Conservation (phyloP, 37 sponge, comb jelly and placozoan species). For the Dysidea cf. avara region DNA sequence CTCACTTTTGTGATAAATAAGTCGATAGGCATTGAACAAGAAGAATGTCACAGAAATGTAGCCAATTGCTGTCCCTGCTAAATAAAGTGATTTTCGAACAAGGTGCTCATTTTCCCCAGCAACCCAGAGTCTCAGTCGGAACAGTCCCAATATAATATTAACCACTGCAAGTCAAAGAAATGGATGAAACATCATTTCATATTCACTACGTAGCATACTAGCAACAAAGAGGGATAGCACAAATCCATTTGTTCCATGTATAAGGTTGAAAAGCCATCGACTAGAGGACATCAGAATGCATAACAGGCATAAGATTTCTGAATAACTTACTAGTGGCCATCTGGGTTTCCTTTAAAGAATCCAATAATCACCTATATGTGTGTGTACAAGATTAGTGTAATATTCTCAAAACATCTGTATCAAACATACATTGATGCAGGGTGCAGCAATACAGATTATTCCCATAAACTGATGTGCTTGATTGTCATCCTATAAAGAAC, state of each 20-base stretch:
- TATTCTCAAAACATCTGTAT: neutral
- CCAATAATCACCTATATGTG: constrained; percentile 18
- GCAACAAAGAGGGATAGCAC: constrained; percentile 12
- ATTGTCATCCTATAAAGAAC: constrained; percentile 19
- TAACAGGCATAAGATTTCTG: neutral
- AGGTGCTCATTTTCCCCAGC: neutral
- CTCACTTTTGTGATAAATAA: constrained; percentile 24
- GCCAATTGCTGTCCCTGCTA: constrained; percentile 10
- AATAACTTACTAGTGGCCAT: constrained; percentile 20
- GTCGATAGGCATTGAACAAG: constrained; percentile 13
- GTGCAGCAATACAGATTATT: constrained; percentile 28
- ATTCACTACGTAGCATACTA: neutral
- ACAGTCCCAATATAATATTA: constrained; percentile 12
- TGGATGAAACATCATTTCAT: neutral
- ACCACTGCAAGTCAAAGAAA: neutral
- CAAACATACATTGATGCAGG: constrained; percentile 55
- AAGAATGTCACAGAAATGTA: neutral
- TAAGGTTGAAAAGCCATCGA: constrained; percentile 44
- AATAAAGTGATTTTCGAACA: constrained; percentile 5
- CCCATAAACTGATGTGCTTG: constrained; percentile 55
- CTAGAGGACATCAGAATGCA: neutral
- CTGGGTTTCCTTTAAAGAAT: constrained; percentile 38
- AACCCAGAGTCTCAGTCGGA: neutral
- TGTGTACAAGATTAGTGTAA: neutral
- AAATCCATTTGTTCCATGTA: constrained; percentile 57